phyloP scores from a whole-genome alignment of 2,113 vertebrate genomes.

The Hemibagrus wyckioides region DNA sequence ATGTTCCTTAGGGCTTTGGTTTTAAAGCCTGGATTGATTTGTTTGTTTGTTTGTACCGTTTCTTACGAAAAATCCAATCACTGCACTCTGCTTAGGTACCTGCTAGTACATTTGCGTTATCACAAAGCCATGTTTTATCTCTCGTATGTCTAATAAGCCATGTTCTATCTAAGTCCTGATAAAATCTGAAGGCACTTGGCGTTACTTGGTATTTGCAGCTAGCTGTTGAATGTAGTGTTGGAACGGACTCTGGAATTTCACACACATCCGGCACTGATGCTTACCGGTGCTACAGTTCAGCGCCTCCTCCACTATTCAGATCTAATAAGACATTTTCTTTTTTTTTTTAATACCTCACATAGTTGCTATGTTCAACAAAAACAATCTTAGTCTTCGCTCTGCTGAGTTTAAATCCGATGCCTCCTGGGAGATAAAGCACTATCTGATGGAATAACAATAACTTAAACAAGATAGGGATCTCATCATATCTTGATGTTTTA shows the following conservation, averaged over 20 bases:
- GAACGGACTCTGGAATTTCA: background rate
- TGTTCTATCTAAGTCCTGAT: background rate
- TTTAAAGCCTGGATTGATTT: background rate
- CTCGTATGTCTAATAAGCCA: background rate
- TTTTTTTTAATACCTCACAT: conserved; percentile 34
- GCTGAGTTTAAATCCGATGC: conserved; percentile 5
- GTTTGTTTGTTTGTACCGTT: background rate
- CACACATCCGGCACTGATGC: conserved; percentile 9
- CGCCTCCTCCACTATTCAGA: conserved; percentile 15
- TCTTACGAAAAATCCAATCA: background rate
- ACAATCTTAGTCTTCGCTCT: background rate
- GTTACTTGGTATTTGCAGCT: background rate
- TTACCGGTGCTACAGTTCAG: conserved; percentile 13
- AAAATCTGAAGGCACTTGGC: background rate
- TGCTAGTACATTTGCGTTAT: background rate
- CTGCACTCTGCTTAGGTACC: background rate
- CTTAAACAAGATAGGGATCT: conserved; percentile 39
- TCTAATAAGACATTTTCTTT: conserved; percentile 31
- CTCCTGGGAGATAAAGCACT: background rate
- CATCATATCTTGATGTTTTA: conserved; percentile 34
- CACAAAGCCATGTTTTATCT: background rate
- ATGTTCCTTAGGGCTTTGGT: background rate
- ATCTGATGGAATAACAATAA: conserved; percentile 41
- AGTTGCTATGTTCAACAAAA: conserved; percentile 12
- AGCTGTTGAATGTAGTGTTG: background rate